Evolutionary conservation across 1,140 invertebrate genomes (phyloP).

Genomic region (Heliothis virescens): DNA sequence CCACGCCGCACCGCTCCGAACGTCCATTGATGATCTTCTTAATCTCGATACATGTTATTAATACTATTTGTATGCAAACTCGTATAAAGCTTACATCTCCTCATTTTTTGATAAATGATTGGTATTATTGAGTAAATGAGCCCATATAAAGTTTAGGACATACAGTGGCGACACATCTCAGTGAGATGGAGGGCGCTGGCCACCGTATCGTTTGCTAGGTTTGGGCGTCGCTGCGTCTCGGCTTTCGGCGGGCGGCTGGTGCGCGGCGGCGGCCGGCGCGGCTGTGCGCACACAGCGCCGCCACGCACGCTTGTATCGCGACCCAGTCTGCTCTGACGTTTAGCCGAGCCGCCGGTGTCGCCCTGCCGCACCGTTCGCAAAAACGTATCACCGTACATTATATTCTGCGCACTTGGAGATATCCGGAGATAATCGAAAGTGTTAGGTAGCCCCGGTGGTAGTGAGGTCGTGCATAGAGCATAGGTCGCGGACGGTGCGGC

Average conservation of each 20-base stretch:
- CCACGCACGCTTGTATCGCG: constrained; percentile 81
- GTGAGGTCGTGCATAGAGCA: constrained; percentile 45
- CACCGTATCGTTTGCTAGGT: constrained; percentile 73
- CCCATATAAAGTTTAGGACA: constrained; percentile 26
- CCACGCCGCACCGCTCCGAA: constrained; percentile 73
- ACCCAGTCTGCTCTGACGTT: constrained; percentile 84
- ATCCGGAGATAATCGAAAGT: constrained; percentile 55
- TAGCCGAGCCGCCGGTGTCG: constrained; percentile 79
- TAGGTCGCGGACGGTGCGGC: constrained; percentile 55
- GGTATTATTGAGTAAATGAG: constrained; percentile 38
- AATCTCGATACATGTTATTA: constrained; percentile 69
- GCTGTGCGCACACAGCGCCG: constrained; percentile 75
- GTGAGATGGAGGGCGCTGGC: constrained; percentile 71
- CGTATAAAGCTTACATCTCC: constrained; percentile 52
- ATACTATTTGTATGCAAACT: constrained; percentile 56
- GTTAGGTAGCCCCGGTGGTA: constrained; percentile 49
- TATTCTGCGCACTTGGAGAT: constrained; percentile 71
- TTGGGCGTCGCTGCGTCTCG: constrained; percentile 85
- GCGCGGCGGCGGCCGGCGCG: constrained; percentile 70
- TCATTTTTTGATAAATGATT: constrained; percentile 40
- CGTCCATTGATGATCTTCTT: constrained; percentile 84
- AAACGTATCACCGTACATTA: constrained; percentile 66
- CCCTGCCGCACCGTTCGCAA: constrained; percentile 62
- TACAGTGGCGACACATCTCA: constrained; percentile 46
- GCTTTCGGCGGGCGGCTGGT: constrained; percentile 76